These are phyloP conservation scores for Eleginops maclovinus DNA, from an alignment of 2,113 vertebrate species.

Conservation along the genomic window DNA sequence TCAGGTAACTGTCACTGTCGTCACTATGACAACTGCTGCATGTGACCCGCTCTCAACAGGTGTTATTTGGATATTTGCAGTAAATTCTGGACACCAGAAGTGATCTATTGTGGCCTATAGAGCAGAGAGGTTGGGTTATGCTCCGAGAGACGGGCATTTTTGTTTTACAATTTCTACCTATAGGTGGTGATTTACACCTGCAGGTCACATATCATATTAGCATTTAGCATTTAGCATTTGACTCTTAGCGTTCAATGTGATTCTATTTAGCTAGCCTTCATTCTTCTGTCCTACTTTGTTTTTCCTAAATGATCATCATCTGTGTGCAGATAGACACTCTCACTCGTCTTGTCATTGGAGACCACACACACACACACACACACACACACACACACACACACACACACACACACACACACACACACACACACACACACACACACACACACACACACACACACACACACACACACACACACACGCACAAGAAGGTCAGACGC, in stretches of 20 bases:
- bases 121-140: background rate
- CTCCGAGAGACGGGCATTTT: background rate
- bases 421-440: conserved; percentile 34
- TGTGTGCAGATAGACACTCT: conserved; percentile 71
- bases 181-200: background rate
- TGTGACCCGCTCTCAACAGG: conserved; percentile 36
- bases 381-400: conserved; percentile 34
- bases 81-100: background rate
- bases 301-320: conserved; percentile 24
- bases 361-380: conserved; percentile 39
- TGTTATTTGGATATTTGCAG: background rate
- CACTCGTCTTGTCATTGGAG: conserved; percentile 71
- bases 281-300: background rate
- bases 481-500: conserved; percentile 54
- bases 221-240: too few relatives aligned
- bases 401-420: conserved; percentile 31
- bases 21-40: conserved; percentile 64
- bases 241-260: background rate
- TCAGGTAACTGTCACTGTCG: conserved; percentile 60
- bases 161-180: background rate
- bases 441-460: conserved; percentile 40
- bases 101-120: background rate
- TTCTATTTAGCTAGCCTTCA: background rate
- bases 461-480: conserved; percentile 18
- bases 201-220: background rate